Conservation (phyloP, 2,113 vertebrate species). For the Budorcas taxicolor region DNA sequence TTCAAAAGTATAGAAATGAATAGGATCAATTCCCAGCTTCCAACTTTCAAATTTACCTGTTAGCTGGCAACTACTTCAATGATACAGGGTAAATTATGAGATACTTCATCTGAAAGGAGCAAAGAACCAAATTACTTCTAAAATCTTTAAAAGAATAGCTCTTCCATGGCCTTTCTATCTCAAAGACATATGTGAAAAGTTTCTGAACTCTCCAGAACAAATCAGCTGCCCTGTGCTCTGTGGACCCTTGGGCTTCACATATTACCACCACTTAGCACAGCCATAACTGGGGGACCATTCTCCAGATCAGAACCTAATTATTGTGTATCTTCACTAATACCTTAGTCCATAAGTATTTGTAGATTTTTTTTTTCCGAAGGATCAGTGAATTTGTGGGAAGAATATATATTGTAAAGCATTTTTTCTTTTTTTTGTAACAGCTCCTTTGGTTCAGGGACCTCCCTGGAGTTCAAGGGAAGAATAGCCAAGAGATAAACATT, state of each 20-base stretch:
- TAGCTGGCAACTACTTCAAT: not conserved
- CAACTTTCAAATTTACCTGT: not conserved
- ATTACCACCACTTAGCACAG: not conserved
- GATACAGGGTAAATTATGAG: not conserved
- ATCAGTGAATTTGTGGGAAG: not conserved
- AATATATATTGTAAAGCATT: not conserved
- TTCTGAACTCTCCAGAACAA: not conserved
- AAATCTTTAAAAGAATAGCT: not conserved
- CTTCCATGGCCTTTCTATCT: not conserved
- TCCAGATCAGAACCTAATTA: not conserved
- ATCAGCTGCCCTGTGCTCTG: not conserved
- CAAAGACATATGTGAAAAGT: not conserved
- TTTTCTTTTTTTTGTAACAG: not conserved
- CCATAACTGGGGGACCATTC: not conserved
- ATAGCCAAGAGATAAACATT: not conserved
- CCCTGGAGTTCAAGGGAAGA: not conserved
- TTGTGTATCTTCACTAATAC: not conserved
- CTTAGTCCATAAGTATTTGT: not conserved
- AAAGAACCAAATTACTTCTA: not conserved
- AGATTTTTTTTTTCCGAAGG: not conserved
- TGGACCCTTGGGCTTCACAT: accelerated
- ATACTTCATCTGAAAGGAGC: not conserved
- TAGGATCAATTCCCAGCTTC: not conserved
- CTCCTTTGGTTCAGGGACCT: not conserved
- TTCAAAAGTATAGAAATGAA: not conserved